phyloP scores from a whole-genome alignment of 2,888 invertebrate genomes.

The Pandemis corylana region DNA sequence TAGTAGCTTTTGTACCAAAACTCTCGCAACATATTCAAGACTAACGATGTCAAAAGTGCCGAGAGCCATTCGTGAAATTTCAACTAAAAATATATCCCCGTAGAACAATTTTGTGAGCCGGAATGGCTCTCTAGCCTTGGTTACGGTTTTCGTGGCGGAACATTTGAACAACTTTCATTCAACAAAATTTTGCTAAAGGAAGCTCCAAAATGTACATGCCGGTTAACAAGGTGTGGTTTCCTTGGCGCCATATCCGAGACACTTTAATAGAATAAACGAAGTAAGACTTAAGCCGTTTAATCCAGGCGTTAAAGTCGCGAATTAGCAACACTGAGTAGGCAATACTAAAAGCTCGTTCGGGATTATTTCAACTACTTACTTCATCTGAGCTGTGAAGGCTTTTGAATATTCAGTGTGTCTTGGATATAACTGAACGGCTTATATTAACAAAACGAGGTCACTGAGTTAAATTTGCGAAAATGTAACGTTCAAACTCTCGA shows the following conservation, averaged over 20 bases:
- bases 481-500: neutral
- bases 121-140: conserved; percentile 34
- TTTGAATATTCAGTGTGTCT: conserved; percentile 28
- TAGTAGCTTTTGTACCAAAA: conserved; percentile 28
- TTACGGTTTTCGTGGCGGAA: conserved; percentile 35
- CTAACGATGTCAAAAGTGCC: conserved; percentile 32
- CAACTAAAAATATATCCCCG: conserved; percentile 40
- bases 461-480: neutral
- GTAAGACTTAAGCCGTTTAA: conserved; percentile 1
- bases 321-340: conserved; percentile 16
- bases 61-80: conserved; percentile 35
- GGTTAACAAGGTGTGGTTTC: conserved; percentile 16
- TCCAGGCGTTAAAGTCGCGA: conserved; percentile 4
- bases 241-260: conserved; percentile 8
- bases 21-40: conserved; percentile 29
- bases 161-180: conserved; percentile 27
- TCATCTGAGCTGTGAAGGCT: conserved; percentile 11
- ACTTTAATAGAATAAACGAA: neutral
- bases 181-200: conserved; percentile 27
- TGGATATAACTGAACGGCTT: conserved; percentile 10
- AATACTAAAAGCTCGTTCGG: conserved; percentile 1
- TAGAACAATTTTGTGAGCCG: conserved; percentile 34
- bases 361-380: conserved; percentile 15
- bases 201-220: conserved; percentile 9
- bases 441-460: conserved; percentile 2